Evolutionary conservation across 2,113 vertebrate genomes (phyloP), one percentile per base, ranked within the genome.

Genomic region (Tapirus terrestris): DNA sequence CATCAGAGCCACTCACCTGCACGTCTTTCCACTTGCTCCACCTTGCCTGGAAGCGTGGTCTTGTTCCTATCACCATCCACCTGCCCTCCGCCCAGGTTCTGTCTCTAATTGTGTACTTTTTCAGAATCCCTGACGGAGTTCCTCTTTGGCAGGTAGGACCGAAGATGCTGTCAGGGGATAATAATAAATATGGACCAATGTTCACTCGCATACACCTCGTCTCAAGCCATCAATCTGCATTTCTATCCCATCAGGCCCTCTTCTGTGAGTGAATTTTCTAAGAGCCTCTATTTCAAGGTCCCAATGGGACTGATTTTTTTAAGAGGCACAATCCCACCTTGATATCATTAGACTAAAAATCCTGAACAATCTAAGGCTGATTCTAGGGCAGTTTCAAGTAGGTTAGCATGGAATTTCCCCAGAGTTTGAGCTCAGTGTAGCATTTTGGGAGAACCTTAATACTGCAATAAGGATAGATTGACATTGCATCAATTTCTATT

Each of bases 371-470:
- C 89, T 79, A 36, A 12, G 29, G 25, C 25, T 7, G 0, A 68
- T 63, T 79, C 56, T 67, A 51, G 60, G 4, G 14, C 10, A 43
- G 21, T 68, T 31, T 6, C 36, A 43, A 65, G 3, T 39, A 80
- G 65, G 67, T 89, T 53, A 25, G 80, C 61, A 6, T 23, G 60
- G 63, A 73, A 68, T 90, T 90, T 88, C 82, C 92, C 76, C 33
- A 72, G 89, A 97, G 95, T 58, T 70, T 87, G 58, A 92, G 75
- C 80, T 94, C 79, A 25, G 8, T 3, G 6, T 60, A 2, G 83
- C 29, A 81, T 96, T 93, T 96, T 72, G 48, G 77, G 82, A 95
- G 91, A 81, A 48, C 86, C 81, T 75, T 96, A 88, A 6, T 2
- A 39, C 63, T 25, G 36, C 82, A 67, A 63, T 97, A 73, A 92